Evolutionary conservation across 2,113 vertebrate genomes (phyloP).

Genomic region (Nothoprocta pentlandii): DNA sequence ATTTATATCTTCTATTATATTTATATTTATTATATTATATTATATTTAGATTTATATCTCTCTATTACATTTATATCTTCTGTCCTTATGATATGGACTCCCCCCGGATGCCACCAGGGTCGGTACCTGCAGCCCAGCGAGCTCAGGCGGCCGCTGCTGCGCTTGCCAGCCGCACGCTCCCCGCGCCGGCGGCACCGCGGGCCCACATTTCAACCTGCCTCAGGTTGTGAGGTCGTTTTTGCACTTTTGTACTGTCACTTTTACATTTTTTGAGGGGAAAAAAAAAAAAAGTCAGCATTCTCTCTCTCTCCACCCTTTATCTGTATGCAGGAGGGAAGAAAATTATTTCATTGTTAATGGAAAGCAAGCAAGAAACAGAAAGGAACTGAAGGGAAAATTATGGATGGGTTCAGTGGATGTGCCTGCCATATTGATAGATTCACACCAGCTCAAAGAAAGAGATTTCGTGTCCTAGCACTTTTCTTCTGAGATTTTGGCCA

Average conservation of each 20-base stretch:
- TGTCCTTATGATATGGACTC: not conserved
- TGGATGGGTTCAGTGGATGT: not conserved
- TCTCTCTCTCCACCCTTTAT: not conserved
- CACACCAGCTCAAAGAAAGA: not conserved
- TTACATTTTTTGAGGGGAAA: not conserved
- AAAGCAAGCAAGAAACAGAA: constrained; percentile 3
- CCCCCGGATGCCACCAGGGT: not conserved
- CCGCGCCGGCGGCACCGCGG: not conserved
- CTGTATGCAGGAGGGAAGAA: not conserved
- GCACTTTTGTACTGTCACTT: not conserved
- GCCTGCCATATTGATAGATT: not conserved
- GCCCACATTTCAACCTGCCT: not conserved
- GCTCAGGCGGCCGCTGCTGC: not conserved
- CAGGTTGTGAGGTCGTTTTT: too few species aligned
- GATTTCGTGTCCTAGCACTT: not conserved
- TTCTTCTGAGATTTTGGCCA: not conserved
- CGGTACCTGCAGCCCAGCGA: not conserved
- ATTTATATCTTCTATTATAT: too few species aligned
- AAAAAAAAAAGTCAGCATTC: not conserved
- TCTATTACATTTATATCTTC: not conserved
- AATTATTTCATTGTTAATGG: not conserved
- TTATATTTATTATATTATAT: too few species aligned
- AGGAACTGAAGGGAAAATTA: not conserved
- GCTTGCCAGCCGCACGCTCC: not conserved
- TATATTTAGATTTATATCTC: not conserved